phyloP scores from a whole-genome alignment of 1,140 invertebrate genomes.

The Phocides pigmalion region DNA sequence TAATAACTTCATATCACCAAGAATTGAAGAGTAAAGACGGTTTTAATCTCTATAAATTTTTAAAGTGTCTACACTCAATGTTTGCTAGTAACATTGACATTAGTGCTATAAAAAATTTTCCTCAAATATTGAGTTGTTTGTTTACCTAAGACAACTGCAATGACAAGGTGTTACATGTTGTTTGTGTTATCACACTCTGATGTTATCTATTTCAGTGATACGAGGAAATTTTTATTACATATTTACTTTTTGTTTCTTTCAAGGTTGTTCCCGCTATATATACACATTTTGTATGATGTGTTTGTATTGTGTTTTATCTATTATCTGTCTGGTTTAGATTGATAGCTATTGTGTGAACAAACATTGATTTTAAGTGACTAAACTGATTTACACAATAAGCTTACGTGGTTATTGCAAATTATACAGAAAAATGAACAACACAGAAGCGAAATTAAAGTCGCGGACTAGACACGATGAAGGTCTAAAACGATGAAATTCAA shows the following conservation, averaged over 20 bases:
- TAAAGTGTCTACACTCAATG: too few relatives aligned
- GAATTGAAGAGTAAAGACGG: too few relatives aligned
- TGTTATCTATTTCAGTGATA: slow-evolving; percentile 4
- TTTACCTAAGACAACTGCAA: background rate
- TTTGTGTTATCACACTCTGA: slow-evolving; percentile 17
- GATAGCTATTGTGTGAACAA: background rate
- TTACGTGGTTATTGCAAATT: slow-evolving; percentile 13
- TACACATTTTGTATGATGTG: too few relatives aligned
- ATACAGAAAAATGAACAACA: slow-evolving; percentile 35
- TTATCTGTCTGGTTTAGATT: background rate
- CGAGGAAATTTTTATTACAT: too few relatives aligned
- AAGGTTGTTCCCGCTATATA: too few relatives aligned
- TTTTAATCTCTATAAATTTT: too few relatives aligned
- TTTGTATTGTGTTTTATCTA: background rate
- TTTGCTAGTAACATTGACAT: too few relatives aligned
- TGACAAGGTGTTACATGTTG: slow-evolving; percentile 6
- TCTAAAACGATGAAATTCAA: slow-evolving; percentile 38
- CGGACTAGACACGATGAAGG: slow-evolving; percentile 50
- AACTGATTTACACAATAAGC: slow-evolving; percentile 3
- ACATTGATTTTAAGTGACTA: background rate
- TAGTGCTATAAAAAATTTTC: background rate
- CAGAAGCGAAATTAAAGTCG: slow-evolving; percentile 45
- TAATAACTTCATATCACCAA: too few relatives aligned
- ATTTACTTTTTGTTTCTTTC: too few relatives aligned
- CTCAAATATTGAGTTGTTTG: slow-evolving; percentile 7